These are phyloP conservation scores for Vulpes lagopus DNA, from an alignment of 2,113 vertebrate species.

Conservation along the genomic window DNA sequence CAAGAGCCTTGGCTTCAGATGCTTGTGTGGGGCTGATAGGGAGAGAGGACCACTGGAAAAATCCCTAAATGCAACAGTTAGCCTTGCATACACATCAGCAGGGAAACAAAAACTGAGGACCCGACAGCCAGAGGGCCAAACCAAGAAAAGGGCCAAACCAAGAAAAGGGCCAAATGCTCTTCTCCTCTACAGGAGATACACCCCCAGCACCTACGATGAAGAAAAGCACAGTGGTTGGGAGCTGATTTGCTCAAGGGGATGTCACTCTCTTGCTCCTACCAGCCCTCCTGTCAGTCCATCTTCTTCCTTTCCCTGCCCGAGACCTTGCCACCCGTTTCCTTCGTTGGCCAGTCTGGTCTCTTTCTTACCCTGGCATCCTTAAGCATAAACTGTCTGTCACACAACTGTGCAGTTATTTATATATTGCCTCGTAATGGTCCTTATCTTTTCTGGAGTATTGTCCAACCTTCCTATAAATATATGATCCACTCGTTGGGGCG, in stretches of 20 bases:
- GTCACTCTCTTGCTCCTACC: background rate
- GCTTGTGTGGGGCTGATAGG: background rate
- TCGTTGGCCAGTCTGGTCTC: background rate
- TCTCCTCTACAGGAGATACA: background rate
- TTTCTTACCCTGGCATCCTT: background rate
- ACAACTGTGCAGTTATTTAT: background rate
- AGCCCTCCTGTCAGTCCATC: background rate
- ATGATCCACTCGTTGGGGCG: background rate
- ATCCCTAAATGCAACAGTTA: background rate
- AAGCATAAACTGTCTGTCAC: background rate
- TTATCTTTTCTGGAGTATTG: background rate
- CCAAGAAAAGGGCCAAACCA: background rate
- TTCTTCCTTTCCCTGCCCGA: background rate
- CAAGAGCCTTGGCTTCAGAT: background rate
- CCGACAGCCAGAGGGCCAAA: background rate
- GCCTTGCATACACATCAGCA: background rate
- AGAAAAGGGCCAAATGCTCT: no score
- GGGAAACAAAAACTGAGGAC: background rate
- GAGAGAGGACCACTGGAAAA: background rate
- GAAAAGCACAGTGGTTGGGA: rapidly evolving
- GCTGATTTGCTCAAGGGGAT: no score
- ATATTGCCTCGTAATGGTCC: background rate
- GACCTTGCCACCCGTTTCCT: background rate
- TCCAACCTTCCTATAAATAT: background rate
- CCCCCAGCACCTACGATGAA: background rate